These are phyloP conservation scores for Eudyptes chrysolophus DNA, from an alignment of 2,113 vertebrate genomes.

Conservation along the genomic window DNA sequence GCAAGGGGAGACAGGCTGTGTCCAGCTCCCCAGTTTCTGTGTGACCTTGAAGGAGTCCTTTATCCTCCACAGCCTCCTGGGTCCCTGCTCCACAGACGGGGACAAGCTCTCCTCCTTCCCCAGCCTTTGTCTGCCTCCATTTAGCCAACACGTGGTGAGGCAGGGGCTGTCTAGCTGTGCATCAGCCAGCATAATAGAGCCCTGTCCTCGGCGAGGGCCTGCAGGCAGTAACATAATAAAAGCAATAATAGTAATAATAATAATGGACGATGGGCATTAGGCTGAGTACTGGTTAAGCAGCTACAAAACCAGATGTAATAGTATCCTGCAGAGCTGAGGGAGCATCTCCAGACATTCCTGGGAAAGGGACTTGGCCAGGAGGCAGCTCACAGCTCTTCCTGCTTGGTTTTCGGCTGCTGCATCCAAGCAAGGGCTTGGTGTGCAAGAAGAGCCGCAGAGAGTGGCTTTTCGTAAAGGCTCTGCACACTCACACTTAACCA, in stretches of 20 bases:
- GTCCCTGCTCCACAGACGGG: neutral
- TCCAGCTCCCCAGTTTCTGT: fast-evolving
- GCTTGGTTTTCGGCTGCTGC: neutral
- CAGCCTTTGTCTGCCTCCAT: slow-evolving; percentile 36
- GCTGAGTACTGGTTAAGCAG: slow-evolving; percentile 55
- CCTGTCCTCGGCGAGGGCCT: neutral
- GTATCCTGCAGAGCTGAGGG: slow-evolving; percentile 26
- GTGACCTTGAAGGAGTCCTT: slow-evolving; percentile 9
- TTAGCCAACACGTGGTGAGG: neutral
- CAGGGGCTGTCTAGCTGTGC: slow-evolving; percentile 29
- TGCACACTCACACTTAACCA: fast-evolving
- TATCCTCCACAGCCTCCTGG: fast-evolving
- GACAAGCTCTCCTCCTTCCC: neutral
- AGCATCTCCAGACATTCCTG: slow-evolving; percentile 50
- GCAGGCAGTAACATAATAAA: slow-evolving; percentile 62
- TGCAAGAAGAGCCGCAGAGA: neutral
- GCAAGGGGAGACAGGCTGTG: neutral
- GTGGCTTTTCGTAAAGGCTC: neutral
- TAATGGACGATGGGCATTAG: slow-evolving; percentile 63
- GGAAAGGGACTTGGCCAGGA: slow-evolving; percentile 28
- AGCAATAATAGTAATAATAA: slow-evolving; percentile 66
- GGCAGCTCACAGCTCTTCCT: neutral
- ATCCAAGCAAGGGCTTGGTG: neutral
- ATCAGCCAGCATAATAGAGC: slow-evolving; percentile 52
- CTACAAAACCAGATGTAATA: slow-evolving; percentile 59